phyloP scores from a whole-genome alignment of 2,113 vertebrate species.

The Leuciscus idus region DNA sequence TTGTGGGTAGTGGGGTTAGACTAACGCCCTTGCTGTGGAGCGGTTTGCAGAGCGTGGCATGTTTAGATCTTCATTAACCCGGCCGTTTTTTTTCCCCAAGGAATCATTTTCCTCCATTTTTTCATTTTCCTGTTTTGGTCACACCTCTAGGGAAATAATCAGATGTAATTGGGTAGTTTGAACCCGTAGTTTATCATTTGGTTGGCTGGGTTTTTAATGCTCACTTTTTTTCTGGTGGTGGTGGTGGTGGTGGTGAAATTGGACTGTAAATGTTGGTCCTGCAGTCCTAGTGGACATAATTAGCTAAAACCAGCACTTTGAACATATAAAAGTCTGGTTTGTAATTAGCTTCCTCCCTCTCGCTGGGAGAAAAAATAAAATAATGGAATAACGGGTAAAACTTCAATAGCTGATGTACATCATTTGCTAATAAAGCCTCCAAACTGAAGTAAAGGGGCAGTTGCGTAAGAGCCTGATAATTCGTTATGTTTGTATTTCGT shows the following conservation, averaged over 20 bases:
- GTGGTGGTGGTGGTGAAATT: conserved; percentile 16
- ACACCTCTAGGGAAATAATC: conserved; percentile 58
- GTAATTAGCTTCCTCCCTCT: conserved; percentile 56
- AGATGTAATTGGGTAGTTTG: conserved; percentile 60
- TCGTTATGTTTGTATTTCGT: conserved; percentile 16
- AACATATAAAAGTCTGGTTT: conserved; percentile 50
- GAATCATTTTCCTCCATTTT: conserved; percentile 39
- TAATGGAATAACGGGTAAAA: conserved; percentile 1
- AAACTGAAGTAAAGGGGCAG: not conserved
- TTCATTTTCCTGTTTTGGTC: conserved; percentile 6
- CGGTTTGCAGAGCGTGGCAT: conserved; percentile 58
- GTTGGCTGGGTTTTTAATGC: conserved; percentile 17
- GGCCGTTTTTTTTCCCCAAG: conserved; percentile 42
- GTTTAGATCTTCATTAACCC: conserved; percentile 71
- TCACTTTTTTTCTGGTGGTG: not conserved
- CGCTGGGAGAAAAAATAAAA: not conserved
- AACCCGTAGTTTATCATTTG: conserved; percentile 60
- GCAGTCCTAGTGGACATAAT: conserved; percentile 58
- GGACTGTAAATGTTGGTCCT: conserved; percentile 19
- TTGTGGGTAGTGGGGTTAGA: conserved; percentile 57
- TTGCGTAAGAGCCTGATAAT: not conserved
- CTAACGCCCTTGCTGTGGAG: conserved; percentile 26
- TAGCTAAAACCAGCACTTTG: conserved; percentile 52
- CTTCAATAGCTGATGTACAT: conserved; percentile 29
- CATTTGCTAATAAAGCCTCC: conserved; percentile 29